Evolutionary conservation across 2,113 vertebrate species (phyloP), one percentile per base, ranked within the genome.

Genomic region (Psophia crepitans): DNA sequence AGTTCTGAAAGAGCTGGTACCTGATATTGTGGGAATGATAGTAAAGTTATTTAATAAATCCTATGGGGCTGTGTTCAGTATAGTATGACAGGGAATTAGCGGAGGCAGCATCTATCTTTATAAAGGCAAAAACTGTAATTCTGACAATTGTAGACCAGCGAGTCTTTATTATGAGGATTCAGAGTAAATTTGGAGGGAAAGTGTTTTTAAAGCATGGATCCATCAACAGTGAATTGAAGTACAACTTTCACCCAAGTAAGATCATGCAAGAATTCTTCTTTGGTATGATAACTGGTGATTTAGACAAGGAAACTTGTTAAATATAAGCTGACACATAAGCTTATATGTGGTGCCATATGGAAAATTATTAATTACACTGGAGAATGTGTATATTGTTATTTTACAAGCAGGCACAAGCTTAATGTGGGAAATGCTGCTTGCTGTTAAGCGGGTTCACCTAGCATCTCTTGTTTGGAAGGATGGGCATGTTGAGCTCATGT

Each of bases 331-430:
- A 76, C 69, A 61, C 6, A 6, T 48, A 80, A 84, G 39, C 48
- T 92, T 84, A 37, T 56, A 44, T 61, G 9, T 63, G 39, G 35
- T 94, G 53, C 65, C 27, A 27, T 66, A 76, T 73, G 69, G 53
- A 94, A 96, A 89, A 91, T 78, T 95, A 93, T 94, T 94, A 87
- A 92, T 96, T 95, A 79, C 28, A 60, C 65, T 48, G 35, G 81
- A 35, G 65, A 89, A 79, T 87, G 48, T 33, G 8, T 64, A 82
- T 63, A 49, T 92, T 95, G 65, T 92, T 91, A 64, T 93, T 93
- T 93, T 89, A 89, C 91, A 97, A 82, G 95, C 87, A 93, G 48
- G 27, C 35, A 94, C 91, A 91, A 69, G 89, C 65, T 71, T 94
- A 43, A 51, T 79, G 70, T 75, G 73, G 60, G 64, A 92, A 97